Evolutionary conservation across 2,888 invertebrate species (phyloP).

Genomic region (Metallyticus violacea): DNA sequence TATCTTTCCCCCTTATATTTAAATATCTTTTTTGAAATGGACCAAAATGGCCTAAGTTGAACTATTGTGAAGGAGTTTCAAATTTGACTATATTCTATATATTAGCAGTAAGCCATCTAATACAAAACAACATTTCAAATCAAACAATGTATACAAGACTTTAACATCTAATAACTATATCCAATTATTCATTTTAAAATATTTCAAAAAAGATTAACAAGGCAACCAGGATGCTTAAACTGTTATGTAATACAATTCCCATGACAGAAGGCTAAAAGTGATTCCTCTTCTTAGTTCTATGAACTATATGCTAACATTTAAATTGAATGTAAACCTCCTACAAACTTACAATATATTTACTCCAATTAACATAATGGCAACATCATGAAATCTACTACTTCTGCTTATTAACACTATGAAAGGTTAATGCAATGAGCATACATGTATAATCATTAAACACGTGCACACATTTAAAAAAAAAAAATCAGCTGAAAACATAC

Average conservation of each 20-base stretch:
- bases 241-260: neutral
- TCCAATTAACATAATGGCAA: neutral
- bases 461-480: neutral
- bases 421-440: neutral
- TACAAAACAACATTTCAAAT: neutral
- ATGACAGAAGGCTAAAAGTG: neutral
- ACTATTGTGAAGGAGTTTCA: neutral
- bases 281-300: neutral
- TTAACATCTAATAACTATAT: neutral
- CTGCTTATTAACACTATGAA: neutral
- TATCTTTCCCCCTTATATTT: too few relatives aligned
- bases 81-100: neutral
- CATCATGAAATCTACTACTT: neutral
- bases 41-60: neutral
- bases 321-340: neutral
- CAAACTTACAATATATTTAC: neutral
- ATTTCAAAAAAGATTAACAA: neutral
- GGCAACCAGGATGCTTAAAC: neutral
- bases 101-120: neutral
- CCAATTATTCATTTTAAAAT: neutral
- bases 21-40: neutral
- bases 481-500: neutral
- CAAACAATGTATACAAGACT: neutral
- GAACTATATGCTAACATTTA: neutral
- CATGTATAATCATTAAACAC: neutral